Percentiles rank a stretch among this genome's conserved stretches.
phyloP scores from a whole-genome alignment of 2,113 vertebrate species.

The Edolisoma coerulescens region DNA sequence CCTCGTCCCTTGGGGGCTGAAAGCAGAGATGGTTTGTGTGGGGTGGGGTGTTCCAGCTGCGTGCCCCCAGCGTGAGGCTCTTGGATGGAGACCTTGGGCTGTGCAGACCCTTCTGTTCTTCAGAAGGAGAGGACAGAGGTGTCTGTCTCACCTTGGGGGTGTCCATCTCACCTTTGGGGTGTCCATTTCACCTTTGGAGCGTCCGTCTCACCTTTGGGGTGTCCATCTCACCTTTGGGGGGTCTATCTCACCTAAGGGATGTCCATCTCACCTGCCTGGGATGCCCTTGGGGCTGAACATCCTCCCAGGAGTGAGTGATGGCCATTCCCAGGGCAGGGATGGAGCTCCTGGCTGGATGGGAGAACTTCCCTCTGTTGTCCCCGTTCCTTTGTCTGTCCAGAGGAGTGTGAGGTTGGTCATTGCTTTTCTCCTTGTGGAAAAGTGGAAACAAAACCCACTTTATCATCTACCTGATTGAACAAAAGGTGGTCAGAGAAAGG shows the following conservation, averaged over 20 bases:
- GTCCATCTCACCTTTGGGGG: neutral
- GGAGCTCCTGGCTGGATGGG: fast-evolving
- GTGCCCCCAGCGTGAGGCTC: neutral
- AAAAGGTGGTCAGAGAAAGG: neutral
- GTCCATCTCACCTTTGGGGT: neutral
- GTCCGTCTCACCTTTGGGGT: neutral
- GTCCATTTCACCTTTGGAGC: neutral
- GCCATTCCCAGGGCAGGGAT: neutral
- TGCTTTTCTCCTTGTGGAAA: neutral
- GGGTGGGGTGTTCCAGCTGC: too few relatives aligned
- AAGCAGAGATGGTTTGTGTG: neutral
- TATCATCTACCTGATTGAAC: neutral
- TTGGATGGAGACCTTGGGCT: neutral
- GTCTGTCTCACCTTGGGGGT: neutral
- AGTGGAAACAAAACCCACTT: neutral
- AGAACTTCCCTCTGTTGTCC: fast-evolving
- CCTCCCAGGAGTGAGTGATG: fast-evolving
- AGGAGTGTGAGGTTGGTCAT: too few relatives aligned
- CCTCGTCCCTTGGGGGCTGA: too few relatives aligned
- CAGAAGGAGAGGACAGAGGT: neutral
- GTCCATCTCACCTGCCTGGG: neutral
- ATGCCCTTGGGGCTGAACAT: neutral
- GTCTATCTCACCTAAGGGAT: neutral
- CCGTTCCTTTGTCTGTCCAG: fast-evolving
- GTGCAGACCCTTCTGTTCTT: neutral